Evolutionary conservation across 2,888 invertebrate genomes (phyloP).

Genomic region (Notodonta dromedarius): DNA sequence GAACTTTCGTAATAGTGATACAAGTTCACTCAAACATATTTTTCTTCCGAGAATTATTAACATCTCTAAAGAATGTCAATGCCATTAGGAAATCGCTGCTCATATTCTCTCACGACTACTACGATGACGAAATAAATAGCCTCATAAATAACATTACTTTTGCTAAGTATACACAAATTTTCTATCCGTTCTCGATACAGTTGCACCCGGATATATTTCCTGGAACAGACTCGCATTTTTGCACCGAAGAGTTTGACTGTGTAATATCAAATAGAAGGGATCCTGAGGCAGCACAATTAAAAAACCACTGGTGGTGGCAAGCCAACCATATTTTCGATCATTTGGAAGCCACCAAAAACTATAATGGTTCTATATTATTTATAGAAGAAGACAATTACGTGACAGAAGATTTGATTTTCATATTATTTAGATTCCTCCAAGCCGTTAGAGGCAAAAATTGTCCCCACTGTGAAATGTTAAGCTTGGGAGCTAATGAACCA

Average conservation of each 20-base stretch:
- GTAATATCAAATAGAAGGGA: constrained; percentile 32
- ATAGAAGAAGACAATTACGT: constrained; percentile 49
- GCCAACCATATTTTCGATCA: constrained; percentile 51
- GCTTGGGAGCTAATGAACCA: constrained; percentile 44
- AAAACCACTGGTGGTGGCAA: constrained; percentile 65
- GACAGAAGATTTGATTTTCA: constrained; percentile 49
- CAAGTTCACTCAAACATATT: constrained; percentile 47
- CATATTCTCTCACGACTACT: constrained; percentile 48
- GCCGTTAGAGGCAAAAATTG: constrained; percentile 25
- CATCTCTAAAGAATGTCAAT: constrained; percentile 37
- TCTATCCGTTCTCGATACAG: constrained; percentile 51
- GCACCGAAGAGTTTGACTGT: constrained; percentile 45
- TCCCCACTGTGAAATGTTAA: constrained; percentile 50
- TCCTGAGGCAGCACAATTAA: constrained; percentile 42
- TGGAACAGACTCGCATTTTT: constrained; percentile 45
- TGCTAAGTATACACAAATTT: constrained; percentile 39
- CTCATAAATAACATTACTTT: constrained; percentile 33
- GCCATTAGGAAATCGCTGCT: constrained; percentile 47
- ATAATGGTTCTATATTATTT: constrained; percentile 41
- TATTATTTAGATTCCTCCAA: constrained; percentile 37
- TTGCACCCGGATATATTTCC: constrained; percentile 54
- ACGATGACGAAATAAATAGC: constrained; percentile 35
- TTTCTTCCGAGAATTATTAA: constrained; percentile 44
- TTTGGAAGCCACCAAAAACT: constrained; percentile 27
- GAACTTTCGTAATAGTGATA: constrained; percentile 46